Evolutionary conservation across 1,140 invertebrate species (phyloP).

Genomic region (Sycophila sp.): DNA sequence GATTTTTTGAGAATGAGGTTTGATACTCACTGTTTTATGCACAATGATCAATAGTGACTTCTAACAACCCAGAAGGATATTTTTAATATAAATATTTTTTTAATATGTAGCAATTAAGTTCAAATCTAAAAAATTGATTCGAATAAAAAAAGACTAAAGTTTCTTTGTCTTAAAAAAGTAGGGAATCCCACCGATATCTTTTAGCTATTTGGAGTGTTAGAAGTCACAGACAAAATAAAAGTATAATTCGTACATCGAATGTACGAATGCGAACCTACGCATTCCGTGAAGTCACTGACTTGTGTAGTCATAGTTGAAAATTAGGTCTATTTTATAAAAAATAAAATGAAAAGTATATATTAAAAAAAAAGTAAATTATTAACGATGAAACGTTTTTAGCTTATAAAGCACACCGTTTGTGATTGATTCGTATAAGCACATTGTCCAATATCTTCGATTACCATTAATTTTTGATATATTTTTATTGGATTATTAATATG

Average conservation of each 20-base stretch:
- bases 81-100: neutral
- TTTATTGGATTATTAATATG: neutral
- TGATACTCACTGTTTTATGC: conserved; percentile 25
- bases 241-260: conserved; percentile 12
- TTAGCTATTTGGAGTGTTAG: conserved; percentile 16
- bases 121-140: too few species aligned
- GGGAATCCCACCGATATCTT: too few species aligned
- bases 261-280: conserved; percentile 16
- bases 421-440: conserved; percentile 25
- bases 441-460: too few species aligned
- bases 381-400: conserved; percentile 6
- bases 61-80: conserved; percentile 3
- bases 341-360: conserved; percentile 24
- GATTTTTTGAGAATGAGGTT: conserved; percentile 12
- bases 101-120: too few species aligned
- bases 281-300: conserved; percentile 28
- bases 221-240: neutral
- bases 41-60: conserved; percentile 7
- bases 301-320: conserved; percentile 13
- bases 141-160: too few species aligned
- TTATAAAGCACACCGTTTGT: conserved; percentile 22
- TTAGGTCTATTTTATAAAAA: conserved; percentile 28
- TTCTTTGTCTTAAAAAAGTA: too few species aligned
- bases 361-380: neutral
- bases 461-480: neutral